phyloP scores from a whole-genome alignment of 2,888 invertebrate species.

The Petrolisthes manimaculis region DNA sequence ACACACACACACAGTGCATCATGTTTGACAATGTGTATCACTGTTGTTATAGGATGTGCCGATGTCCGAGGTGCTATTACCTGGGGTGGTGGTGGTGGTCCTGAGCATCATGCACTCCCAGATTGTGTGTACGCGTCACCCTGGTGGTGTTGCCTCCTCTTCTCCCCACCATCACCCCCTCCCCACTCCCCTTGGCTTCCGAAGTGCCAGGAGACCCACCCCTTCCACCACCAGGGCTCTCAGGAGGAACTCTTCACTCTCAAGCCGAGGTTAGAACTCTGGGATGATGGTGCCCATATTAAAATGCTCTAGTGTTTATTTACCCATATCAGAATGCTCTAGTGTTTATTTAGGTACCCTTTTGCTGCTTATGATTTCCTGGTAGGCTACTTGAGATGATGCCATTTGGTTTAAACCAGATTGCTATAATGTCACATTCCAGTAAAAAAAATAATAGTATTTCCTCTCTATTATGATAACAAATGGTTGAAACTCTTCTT shows the following conservation, averaged over 20 bases:
- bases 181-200: slow-evolving; percentile 24
- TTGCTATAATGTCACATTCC: too few species aligned
- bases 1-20: background rate
- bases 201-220: slow-evolving; percentile 25
- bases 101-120: slow-evolving; percentile 85
- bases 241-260: slow-evolving; percentile 37
- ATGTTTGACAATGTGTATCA: background rate
- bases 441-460: too few species aligned
- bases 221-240: slow-evolving; percentile 23
- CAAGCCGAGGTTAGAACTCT: slow-evolving; percentile 29
- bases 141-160: slow-evolving; percentile 26
- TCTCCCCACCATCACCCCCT: background rate
- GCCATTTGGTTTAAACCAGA: too few species aligned
- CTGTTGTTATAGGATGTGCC: slow-evolving; percentile 73
- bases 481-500: too few species aligned
- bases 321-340: too few species aligned
- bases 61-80: slow-evolving; percentile 80
- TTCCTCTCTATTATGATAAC: too few species aligned
- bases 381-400: too few species aligned
- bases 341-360: too few species aligned
- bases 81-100: slow-evolving; percentile 80
- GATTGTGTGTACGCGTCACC: slow-evolving; percentile 73
- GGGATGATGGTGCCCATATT: too few species aligned
- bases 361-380: too few species aligned
- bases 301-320: too few species aligned